A percentile compares a stretch with the other conserved stretches of the same genome.
These are phyloP conservation scores for Myopa testacea DNA, from an alignment of 2,888 invertebrate species.

Conservation along the genomic window DNA sequence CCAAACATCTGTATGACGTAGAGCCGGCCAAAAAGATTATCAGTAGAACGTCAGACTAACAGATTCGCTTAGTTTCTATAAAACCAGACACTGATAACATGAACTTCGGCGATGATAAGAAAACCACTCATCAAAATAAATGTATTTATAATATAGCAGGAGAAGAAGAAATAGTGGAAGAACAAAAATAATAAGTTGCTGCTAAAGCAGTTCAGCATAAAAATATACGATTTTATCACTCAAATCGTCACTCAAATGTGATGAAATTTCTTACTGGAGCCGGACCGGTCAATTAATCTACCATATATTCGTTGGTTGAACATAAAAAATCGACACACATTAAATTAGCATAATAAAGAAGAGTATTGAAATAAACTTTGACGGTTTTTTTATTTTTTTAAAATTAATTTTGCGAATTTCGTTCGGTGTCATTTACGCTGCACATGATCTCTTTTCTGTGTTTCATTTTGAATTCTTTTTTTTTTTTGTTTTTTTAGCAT, in stretches of 20 bases:
- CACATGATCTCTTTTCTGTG: not conserved
- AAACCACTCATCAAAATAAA: not conserved
- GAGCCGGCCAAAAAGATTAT: slow-evolving; percentile 9
- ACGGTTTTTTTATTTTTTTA: too few species aligned
- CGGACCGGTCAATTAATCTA: too few species aligned
- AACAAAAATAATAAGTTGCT: too few species aligned
- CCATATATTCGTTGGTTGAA: not conserved
- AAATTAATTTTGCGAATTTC: too few species aligned
- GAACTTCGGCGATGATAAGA: slow-evolving; percentile 2
- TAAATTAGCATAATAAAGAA: not conserved
- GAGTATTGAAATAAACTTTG: too few species aligned
- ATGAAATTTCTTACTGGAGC: too few species aligned
- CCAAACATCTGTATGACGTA: not conserved
- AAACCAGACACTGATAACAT: slow-evolving; percentile 6
- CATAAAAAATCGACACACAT: slow-evolving; percentile 1
- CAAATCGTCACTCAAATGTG: too few species aligned
- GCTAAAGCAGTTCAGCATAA: too few species aligned
- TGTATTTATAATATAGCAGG: not conserved
- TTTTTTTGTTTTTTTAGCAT: not conserved
- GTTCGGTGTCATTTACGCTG: too few species aligned
- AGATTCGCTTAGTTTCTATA: slow-evolving; percentile 3
- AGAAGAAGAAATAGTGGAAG: too few species aligned
- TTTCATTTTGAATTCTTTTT: not conserved
- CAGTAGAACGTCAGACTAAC: slow-evolving; percentile 32
- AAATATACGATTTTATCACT: too few species aligned